phyloP scores from a whole-genome alignment of 2,797 vertebrate species.

The Smutsia temminckii region DNA sequence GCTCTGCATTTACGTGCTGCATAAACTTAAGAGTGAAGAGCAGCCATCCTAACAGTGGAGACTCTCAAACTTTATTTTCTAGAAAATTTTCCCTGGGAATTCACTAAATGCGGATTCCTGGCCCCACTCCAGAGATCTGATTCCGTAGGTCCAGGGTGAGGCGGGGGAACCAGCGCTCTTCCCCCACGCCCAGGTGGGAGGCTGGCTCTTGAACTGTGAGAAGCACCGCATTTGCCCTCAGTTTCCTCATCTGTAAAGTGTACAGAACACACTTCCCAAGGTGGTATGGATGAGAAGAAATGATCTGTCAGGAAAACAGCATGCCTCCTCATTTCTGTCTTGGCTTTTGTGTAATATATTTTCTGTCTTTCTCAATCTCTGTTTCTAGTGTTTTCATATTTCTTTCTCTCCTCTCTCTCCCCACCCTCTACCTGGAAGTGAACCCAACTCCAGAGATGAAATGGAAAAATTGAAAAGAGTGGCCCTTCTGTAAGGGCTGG shows the following conservation, averaged over 20 bases:
- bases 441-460: neutral
- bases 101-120: neutral
- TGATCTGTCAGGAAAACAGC: neutral
- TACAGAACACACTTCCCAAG: neutral
- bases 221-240: neutral
- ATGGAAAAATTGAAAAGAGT: neutral
- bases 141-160: neutral
- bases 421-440: neutral
- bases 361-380: neutral
- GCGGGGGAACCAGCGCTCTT: neutral
- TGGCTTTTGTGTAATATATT: neutral
- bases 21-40: neutral
- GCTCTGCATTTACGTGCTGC: neutral
- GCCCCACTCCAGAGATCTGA: neutral
- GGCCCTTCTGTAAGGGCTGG: neutral
- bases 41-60: neutral
- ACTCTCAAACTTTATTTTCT: neutral
- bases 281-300: neutral
- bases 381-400: neutral
- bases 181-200: neutral
- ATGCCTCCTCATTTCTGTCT: neutral
- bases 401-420: neutral
- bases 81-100: neutral
- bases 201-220: neutral
- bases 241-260: conserved; percentile 29